These are phyloP conservation scores for Opisthograptis luteolata DNA, from an alignment of 2,888 invertebrate genomes.

Conservation along the genomic window DNA sequence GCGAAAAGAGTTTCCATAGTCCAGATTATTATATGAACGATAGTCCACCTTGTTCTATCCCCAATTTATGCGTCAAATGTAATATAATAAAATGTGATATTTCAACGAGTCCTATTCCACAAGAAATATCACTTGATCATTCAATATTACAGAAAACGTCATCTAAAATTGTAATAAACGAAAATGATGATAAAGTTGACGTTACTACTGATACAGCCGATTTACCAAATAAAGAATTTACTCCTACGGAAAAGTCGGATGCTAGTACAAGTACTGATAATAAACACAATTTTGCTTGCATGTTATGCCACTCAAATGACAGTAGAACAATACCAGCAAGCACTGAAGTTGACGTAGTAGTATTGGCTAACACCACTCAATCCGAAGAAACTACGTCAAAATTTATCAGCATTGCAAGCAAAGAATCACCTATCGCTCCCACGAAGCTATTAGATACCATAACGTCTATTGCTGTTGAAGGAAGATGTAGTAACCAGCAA, in stretches of 20 bases:
- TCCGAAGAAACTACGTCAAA: background rate
- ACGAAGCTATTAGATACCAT: background rate
- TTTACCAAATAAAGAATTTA: no score
- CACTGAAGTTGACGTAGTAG: background rate
- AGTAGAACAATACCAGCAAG: background rate
- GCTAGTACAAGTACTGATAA: no score
- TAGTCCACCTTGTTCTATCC: slow-evolving; percentile 46
- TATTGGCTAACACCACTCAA: background rate
- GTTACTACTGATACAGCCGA: no score
- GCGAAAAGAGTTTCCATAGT: slow-evolving; percentile 63
- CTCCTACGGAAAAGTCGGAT: no score
- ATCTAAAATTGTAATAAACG: no score
- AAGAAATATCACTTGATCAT: no score
- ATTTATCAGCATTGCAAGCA: background rate
- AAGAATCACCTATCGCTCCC: background rate
- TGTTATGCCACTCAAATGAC: background rate
- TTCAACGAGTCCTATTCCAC: slow-evolving; percentile 23
- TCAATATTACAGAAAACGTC: no score
- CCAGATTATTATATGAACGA: slow-evolving; percentile 58
- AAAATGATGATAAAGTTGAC: no score
- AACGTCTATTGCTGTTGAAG: background rate
- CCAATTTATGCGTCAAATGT: slow-evolving; percentile 36
- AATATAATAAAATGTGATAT: slow-evolving; percentile 12
- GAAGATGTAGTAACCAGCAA: background rate
- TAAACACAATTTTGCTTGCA: background rate